Conservation (phyloP, 2,797 vertebrate species). For the Microcaecilia unicolor region DNA sequence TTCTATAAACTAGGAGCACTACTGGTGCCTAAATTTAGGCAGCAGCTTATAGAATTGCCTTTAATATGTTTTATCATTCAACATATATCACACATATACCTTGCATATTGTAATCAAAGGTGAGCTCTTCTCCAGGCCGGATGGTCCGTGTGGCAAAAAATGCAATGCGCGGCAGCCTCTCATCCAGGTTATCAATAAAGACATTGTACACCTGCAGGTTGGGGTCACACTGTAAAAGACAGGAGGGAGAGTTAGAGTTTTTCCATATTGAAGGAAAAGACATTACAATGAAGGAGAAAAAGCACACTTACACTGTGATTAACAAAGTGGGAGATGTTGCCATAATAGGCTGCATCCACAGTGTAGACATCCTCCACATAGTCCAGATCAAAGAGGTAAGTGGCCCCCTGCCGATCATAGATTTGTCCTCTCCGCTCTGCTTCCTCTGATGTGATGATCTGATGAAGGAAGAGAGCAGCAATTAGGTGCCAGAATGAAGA, state of each 20-base stretch:
- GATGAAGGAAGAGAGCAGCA: too few species aligned
- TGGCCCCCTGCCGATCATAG: constrained; percentile 73
- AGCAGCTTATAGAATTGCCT: too few species aligned
- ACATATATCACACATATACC: constrained; percentile 44
- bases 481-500: background rate
- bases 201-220: constrained; percentile 91
- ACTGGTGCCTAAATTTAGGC: too few species aligned
- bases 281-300: background rate
- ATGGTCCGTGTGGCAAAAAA: constrained; percentile 77
- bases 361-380: constrained; percentile 79
- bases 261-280: background rate
- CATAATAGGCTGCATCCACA: constrained; percentile 73
- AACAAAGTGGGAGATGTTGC: constrained; percentile 82
- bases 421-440: constrained; percentile 61
- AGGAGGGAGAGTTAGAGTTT: constrained; percentile 9
- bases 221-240: constrained; percentile 67
- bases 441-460: constrained; percentile 82
- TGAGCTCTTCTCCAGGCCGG: constrained; percentile 80
- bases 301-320: constrained; percentile 72
- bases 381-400: constrained; percentile 73
- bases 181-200: constrained; percentile 87
- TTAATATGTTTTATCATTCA: background rate
- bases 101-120: constrained; percentile 91
- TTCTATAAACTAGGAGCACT: too few species aligned
- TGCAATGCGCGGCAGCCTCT: constrained; percentile 78